Conservation (phyloP, 1,140 invertebrate species). For the Wasmannia auropunctata region DNA sequence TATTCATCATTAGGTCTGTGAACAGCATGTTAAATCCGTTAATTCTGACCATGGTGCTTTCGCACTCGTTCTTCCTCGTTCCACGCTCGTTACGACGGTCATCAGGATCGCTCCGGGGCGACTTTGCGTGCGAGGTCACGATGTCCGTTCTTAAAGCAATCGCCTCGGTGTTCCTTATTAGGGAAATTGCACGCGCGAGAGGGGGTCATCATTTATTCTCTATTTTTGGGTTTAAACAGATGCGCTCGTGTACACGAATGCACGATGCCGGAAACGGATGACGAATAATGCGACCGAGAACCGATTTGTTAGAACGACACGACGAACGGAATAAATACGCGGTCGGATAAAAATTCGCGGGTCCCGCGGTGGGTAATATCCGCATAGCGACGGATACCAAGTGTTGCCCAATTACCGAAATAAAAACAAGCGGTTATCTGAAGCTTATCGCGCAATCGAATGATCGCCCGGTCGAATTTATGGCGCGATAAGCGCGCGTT, state of each 20-base stretch:
- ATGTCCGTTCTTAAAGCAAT: slow-evolving; percentile 50
- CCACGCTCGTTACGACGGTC: neutral
- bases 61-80: neutral
- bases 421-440: neutral
- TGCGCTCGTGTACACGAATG: neutral
- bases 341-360: neutral
- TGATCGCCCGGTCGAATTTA: neutral
- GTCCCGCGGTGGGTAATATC: neutral
- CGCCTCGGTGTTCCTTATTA: slow-evolving; percentile 42
- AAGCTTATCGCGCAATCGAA: neutral
- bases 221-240: neutral
- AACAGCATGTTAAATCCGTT: neutral
- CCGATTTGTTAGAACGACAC: neutral
- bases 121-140: slow-evolving; percentile 47
- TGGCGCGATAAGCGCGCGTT: neutral
- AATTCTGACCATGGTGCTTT: neutral
- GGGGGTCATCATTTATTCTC: neutral
- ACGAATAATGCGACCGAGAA: neutral
- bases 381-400: neutral
- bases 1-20: neutral
- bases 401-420: neutral
- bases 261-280: neutral
- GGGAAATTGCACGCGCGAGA: slow-evolving; percentile 56
- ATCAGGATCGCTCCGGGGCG: neutral
- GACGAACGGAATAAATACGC: neutral